Evolutionary conservation across 2,888 invertebrate genomes (phyloP).

Genomic region (Synergus gifuensis): DNA sequence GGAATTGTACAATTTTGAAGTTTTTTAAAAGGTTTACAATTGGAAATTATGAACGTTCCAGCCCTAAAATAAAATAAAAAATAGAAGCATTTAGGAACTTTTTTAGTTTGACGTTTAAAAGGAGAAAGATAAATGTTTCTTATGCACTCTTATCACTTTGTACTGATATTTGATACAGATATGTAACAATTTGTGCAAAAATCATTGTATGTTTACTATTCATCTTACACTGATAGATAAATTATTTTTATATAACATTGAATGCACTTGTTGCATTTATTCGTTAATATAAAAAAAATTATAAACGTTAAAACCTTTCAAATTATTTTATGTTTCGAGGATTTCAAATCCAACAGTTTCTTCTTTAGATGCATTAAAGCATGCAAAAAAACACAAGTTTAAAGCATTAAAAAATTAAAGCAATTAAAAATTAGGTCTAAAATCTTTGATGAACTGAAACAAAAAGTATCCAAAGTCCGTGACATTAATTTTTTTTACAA

Average conservation of each 20-base stretch:
- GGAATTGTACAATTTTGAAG: too few relatives aligned
- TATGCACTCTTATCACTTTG: background rate
- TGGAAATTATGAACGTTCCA: too few relatives aligned
- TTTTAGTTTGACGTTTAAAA: background rate
- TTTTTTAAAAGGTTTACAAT: background rate
- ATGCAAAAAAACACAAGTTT: too few relatives aligned
- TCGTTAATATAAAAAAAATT: background rate
- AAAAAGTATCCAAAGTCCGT: too few relatives aligned
- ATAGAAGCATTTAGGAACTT: too few relatives aligned
- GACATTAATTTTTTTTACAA: too few relatives aligned
- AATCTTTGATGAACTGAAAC: too few relatives aligned
- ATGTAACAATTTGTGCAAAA: background rate
- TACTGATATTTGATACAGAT: background rate
- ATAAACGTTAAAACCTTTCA: background rate
- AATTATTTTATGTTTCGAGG: background rate
- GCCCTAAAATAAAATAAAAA: too few relatives aligned
- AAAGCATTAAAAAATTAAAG: too few relatives aligned
- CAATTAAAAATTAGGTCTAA: too few relatives aligned
- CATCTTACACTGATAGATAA: background rate
- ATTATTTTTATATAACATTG: background rate
- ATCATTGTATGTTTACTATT: background rate
- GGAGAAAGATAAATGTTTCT: background rate
- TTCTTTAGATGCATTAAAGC: background rate
- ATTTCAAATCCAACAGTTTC: background rate
- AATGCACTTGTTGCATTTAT: background rate